Conservation (phyloP, 2,113 vertebrate genomes). For the Dinomys branickii region DNA sequence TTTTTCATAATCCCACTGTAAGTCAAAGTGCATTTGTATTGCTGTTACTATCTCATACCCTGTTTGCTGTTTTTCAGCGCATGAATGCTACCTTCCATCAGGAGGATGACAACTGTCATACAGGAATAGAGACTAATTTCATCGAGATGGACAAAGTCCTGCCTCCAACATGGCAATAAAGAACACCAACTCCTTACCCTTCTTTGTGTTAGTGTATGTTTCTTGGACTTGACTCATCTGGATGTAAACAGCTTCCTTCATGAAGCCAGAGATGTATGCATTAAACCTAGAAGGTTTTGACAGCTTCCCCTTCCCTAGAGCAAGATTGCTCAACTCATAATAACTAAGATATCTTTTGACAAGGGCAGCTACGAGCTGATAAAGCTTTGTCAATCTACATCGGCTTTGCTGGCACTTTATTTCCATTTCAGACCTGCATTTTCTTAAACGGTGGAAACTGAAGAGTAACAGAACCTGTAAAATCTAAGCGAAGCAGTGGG, state of each 20-base stretch:
- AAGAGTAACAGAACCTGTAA: conserved; percentile 64
- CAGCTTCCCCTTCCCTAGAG: conserved; percentile 83
- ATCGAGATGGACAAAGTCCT: neutral
- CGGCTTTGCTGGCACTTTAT: conserved; percentile 76
- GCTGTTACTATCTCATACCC: neutral
- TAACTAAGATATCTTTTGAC: conserved; percentile 85
- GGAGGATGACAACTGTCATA: neutral
- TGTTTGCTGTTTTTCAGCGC: neutral
- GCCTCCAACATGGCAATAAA: conserved; percentile 2
- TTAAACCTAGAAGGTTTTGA: conserved; percentile 81
- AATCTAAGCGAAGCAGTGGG: neutral
- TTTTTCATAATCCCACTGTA: neutral
- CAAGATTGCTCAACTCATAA: conserved; percentile 84
- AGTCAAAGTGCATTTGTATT: neutral
- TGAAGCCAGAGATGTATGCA: conserved; percentile 76
- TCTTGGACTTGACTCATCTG: conserved; percentile 52
- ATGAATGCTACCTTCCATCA: conserved; percentile 29
- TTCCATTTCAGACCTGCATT: conserved; percentile 70
- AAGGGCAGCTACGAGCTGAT: conserved; percentile 82
- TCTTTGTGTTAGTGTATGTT: conserved; percentile 19
- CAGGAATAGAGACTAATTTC: conserved; percentile 31
- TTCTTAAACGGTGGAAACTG: conserved; percentile 63
- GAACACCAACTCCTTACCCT: neutral
- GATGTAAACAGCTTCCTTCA: conserved; percentile 79
- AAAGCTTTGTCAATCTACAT: conserved; percentile 82